These are phyloP conservation scores for Antrozous pallidus DNA, from an alignment of 2,797 vertebrate genomes.

Conservation along the genomic window DNA sequence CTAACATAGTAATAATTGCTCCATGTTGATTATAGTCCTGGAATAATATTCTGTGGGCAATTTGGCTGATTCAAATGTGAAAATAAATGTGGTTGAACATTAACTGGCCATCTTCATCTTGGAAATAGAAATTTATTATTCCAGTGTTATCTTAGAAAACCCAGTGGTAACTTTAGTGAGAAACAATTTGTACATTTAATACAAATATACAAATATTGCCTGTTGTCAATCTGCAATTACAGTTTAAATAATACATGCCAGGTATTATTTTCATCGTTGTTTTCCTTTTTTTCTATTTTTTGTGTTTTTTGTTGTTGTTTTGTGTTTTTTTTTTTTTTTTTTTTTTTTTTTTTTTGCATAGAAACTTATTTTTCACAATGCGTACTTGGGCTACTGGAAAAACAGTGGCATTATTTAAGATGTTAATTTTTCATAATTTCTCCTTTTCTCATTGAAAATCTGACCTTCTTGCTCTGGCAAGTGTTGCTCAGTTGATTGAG, in stretches of 20 bases:
- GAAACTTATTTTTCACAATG: neutral
- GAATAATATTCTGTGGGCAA: neutral
- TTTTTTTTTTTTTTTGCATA: neutral
- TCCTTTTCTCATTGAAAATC: neutral
- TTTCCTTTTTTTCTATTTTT: neutral
- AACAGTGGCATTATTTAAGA: neutral
- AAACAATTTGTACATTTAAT: slow-evolving; percentile 24
- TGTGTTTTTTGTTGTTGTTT: too few relatives aligned
- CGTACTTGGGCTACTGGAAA: neutral
- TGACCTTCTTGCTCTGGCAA: neutral
- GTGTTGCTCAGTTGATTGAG: too few relatives aligned
- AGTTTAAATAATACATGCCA: neutral
- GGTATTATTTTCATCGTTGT: neutral
- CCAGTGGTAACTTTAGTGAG: neutral
- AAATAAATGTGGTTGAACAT: neutral
- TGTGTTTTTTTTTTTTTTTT: neutral
- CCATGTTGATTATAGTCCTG: neutral
- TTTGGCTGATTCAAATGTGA: neutral
- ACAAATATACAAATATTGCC: too few relatives aligned
- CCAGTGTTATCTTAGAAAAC: neutral
- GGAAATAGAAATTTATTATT: neutral
- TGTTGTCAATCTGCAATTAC: neutral
- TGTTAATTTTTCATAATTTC: neutral
- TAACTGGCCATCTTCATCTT: neutral
- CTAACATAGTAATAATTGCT: neutral